Percentiles rank a stretch among this genome's conserved stretches.
Evolutionary conservation across 2,113 vertebrate species (phyloP).

Genomic region (Ailurus styani): DNA sequence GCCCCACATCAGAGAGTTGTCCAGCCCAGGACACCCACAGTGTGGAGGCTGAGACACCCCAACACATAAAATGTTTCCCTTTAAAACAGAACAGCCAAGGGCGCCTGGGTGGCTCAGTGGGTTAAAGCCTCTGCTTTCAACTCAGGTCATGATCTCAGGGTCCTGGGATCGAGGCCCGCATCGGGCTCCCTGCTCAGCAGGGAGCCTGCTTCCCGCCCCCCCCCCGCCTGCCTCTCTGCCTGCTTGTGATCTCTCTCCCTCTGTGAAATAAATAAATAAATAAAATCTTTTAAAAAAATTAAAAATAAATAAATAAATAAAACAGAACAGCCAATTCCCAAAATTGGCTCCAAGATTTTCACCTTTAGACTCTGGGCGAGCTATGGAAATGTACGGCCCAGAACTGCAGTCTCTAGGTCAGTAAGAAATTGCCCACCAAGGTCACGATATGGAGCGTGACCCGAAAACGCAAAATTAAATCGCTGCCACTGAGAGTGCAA

Average conservation of each 20-base stretch:
- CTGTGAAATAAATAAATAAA: too few relatives aligned
- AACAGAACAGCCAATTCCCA: not conserved
- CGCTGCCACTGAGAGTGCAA: not conserved
- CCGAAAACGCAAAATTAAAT: not conserved
- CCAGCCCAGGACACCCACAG: rapidly evolving
- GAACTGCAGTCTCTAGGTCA: not conserved
- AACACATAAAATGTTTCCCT: not conserved
- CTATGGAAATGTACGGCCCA: not conserved
- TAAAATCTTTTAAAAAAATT: too few relatives aligned
- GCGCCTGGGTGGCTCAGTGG: too few relatives aligned
- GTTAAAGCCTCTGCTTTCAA: too few relatives aligned
- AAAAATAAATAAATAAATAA: too few relatives aligned
- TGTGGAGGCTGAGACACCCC: not conserved
- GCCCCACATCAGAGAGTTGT: rapidly evolving
- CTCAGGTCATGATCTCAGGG: too few relatives aligned
- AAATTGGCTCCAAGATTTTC: not conserved
- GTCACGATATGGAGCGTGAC: not conserved
- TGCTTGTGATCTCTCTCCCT: too few relatives aligned
- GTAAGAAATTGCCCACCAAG: not conserved
- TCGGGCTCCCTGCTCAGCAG: too few relatives aligned
- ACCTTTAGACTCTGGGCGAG: not conserved
- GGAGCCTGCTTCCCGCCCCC: too few relatives aligned
- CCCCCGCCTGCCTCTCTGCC: too few relatives aligned
- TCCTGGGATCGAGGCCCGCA: too few relatives aligned
- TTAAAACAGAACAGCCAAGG: too few relatives aligned